These are phyloP conservation scores for Indri indri DNA, from an alignment of 2,113 vertebrate species.

Conservation along the genomic window DNA sequence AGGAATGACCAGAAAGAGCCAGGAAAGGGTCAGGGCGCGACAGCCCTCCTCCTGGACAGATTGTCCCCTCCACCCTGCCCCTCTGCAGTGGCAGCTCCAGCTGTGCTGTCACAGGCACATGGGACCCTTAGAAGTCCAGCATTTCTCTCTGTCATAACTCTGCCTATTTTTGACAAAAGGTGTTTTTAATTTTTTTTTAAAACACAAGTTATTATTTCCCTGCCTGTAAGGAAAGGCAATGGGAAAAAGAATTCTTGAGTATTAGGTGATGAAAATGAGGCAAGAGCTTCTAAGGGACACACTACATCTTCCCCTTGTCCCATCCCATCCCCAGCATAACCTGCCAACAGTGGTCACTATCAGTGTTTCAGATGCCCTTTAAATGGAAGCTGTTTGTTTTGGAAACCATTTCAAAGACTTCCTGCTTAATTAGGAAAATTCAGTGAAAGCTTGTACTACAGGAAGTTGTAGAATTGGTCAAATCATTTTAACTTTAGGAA, in stretches of 20 bases:
- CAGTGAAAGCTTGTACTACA: neutral
- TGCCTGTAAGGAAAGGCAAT: neutral
- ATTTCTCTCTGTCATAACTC: neutral
- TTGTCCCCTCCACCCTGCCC: rapidly evolving
- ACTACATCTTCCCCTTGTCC: neutral
- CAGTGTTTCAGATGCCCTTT: neutral
- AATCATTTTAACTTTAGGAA: constrained; percentile 50
- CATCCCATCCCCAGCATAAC: neutral
- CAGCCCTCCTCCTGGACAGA: neutral
- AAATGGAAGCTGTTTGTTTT: constrained; percentile 8
- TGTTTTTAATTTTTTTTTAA: neutral
- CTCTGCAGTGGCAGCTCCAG: neutral
- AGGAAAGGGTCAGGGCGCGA: rapidly evolving
- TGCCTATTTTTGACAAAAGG: neutral
- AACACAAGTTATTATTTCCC: neutral
- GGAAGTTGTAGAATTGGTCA: neutral
- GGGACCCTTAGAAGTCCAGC: neutral
- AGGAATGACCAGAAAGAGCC: neutral
- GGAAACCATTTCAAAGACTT: constrained; percentile 28
- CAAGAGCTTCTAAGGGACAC: neutral
- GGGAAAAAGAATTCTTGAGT: neutral
- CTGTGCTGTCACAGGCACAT: neutral
- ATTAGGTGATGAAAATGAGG: neutral
- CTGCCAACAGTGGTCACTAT: neutral
- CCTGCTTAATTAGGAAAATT: neutral